These are phyloP conservation scores for Natator depressus DNA, from an alignment of 2,113 vertebrate genomes.

Conservation along the genomic window DNA sequence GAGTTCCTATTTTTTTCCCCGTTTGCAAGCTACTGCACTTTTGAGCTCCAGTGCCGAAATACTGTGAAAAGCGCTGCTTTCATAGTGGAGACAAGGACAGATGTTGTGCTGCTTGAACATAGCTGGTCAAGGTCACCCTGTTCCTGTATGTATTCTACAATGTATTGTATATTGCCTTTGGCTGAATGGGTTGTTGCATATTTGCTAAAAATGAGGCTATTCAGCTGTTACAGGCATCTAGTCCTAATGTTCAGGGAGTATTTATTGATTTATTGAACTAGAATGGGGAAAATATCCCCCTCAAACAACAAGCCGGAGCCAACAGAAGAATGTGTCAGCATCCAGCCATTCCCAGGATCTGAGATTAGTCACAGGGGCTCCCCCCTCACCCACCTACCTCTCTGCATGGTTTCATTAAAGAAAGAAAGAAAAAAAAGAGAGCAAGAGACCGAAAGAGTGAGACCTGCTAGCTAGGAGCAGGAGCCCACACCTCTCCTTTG, in stretches of 20 bases:
- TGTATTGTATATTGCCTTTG: not conserved
- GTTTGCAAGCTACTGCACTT: slow-evolving; percentile 11
- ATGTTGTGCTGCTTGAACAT: not conserved
- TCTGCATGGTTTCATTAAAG: not conserved
- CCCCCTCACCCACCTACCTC: not conserved
- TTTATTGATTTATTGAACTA: not conserved
- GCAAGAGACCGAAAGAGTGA: not conserved
- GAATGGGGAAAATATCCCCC: not conserved
- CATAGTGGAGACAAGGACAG: not conserved
- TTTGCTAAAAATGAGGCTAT: not conserved
- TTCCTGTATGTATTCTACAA: not conserved
- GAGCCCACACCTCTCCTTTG: not conserved
- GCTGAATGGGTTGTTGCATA: not conserved
- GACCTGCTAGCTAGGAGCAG: not conserved
- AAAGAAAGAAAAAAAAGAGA: not conserved
- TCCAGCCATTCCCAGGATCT: not conserved
- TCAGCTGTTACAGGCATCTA: not conserved
- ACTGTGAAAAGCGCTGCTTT: not conserved
- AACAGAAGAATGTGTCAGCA: not conserved
- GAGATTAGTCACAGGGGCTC: not conserved
- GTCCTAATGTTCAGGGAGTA: not conserved
- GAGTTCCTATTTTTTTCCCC: not conserved
- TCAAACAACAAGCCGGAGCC: not conserved
- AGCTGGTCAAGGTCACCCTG: not conserved
- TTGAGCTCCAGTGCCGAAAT: not conserved